Percentiles rank a stretch among this genome's conserved stretches.
Evolutionary conservation across 2,888 invertebrate genomes (phyloP).

Genomic region (Leptinotarsa juncta): DNA sequence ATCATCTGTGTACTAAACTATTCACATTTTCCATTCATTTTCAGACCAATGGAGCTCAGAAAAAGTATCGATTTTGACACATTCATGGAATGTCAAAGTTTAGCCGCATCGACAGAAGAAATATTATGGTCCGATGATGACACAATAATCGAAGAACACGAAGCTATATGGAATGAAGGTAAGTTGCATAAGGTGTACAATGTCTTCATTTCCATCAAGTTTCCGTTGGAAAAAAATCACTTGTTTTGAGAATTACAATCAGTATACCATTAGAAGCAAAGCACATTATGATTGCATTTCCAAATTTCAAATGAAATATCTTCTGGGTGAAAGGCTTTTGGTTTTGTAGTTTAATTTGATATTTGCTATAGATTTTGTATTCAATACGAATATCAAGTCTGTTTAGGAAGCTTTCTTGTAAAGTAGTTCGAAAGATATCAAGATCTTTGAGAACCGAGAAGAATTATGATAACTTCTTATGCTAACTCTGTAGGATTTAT

Average conservation of each 20-base stretch:
- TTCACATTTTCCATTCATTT: background rate
- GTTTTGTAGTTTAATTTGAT: no score
- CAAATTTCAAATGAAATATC: no score
- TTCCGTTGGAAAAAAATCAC: no score
- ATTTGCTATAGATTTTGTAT: no score
- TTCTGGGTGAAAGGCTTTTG: no score
- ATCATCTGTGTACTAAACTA: no score
- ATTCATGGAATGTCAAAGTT: constrained; percentile 62
- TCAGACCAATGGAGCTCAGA: constrained; percentile 52
- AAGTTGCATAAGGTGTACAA: constrained; percentile 22
- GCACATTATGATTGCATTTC: no score
- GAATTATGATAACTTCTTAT: constrained; percentile 10
- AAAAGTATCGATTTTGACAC: constrained; percentile 62
- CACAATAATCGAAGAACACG: constrained; percentile 65
- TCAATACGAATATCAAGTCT: no score
- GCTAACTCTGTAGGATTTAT: constrained; percentile 21
- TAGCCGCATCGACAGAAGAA: constrained; percentile 65
- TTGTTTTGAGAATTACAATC: no score
- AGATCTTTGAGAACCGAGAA: constrained; percentile 16
- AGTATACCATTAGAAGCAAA: no score
- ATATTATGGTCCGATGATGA: constrained; percentile 66
- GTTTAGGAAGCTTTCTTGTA: background rate
- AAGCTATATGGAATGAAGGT: constrained; percentile 65
- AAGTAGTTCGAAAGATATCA: background rate
- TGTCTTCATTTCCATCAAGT: no score